Conservation (phyloP, 2,113 vertebrate species). For the Gymnogyps californianus region DNA sequence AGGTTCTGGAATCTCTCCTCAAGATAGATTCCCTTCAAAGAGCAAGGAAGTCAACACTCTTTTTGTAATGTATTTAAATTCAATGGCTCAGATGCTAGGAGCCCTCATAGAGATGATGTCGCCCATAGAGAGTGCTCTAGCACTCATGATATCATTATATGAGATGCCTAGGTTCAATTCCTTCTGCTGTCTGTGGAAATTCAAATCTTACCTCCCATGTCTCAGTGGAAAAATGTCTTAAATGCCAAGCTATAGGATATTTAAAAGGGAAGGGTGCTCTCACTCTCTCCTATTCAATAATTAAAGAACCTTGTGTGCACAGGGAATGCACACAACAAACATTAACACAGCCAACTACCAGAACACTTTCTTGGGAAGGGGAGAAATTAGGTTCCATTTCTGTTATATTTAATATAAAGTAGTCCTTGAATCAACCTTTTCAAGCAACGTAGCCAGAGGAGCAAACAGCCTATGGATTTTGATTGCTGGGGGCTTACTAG, state of each 20-base stretch:
- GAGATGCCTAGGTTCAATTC: neutral
- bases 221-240: neutral
- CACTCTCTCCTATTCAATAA: neutral
- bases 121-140: neutral
- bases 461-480: neutral
- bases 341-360: neutral
- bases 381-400: neutral
- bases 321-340: neutral
- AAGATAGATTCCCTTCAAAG: neutral
- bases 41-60: neutral
- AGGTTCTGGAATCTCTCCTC: neutral
- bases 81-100: neutral
- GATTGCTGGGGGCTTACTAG: neutral
- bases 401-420: neutral
- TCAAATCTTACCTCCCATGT: neutral
- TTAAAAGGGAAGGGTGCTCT: neutral
- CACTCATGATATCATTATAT: neutral
- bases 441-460: neutral
- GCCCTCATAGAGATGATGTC: neutral
- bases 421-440: neutral
- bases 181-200: neutral
- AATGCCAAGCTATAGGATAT: neutral
- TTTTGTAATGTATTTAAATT: neutral
- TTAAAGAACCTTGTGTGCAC: neutral
- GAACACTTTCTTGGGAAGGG: neutral